Conservation (phyloP, 1,140 invertebrate genomes). For the Euschistus heros region DNA sequence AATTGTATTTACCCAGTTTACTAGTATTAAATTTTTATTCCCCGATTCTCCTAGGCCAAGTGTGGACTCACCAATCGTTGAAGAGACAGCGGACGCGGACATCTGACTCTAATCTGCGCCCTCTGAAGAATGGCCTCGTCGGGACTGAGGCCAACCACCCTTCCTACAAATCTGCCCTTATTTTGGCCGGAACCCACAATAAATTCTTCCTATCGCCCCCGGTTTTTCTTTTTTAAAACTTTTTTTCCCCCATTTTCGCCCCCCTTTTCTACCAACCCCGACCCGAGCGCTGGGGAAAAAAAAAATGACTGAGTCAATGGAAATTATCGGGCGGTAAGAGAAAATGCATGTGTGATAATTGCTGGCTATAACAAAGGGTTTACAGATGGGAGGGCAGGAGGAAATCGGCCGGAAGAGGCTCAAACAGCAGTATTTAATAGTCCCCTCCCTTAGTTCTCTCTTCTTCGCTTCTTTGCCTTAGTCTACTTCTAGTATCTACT, state of each 20-base stretch:
- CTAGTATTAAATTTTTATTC: too few relatives aligned
- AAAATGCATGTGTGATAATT: slow-evolving; percentile 16
- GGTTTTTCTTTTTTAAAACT: not conserved
- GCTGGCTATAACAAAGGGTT: slow-evolving; percentile 7
- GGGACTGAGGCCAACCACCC: not conserved
- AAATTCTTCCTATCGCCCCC: slow-evolving; percentile 9
- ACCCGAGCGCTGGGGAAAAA: not conserved
- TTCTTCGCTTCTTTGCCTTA: too few relatives aligned
- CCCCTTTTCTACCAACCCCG: not conserved
- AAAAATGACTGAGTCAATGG: slow-evolving; percentile 15
- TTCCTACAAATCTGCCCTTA: slow-evolving; percentile 12
- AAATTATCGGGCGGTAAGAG: slow-evolving; percentile 15
- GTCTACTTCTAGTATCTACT: too few relatives aligned
- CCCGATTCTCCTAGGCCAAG: too few relatives aligned
- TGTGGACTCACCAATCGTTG: too few relatives aligned
- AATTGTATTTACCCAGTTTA: too few relatives aligned
- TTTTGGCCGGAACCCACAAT: slow-evolving; percentile 1
- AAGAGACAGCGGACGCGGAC: too few relatives aligned
- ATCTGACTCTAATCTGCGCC: not conserved
- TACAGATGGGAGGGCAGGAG: slow-evolving; percentile 12
- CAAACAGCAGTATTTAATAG: too few relatives aligned
- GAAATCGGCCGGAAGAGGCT: slow-evolving; percentile 1
- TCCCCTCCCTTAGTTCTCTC: too few relatives aligned
- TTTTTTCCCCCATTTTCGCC: not conserved
- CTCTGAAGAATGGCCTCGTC: not conserved